These are phyloP conservation scores for Philantomba maxwellii DNA, from an alignment of 2,113 vertebrate genomes.

Conservation along the genomic window DNA sequence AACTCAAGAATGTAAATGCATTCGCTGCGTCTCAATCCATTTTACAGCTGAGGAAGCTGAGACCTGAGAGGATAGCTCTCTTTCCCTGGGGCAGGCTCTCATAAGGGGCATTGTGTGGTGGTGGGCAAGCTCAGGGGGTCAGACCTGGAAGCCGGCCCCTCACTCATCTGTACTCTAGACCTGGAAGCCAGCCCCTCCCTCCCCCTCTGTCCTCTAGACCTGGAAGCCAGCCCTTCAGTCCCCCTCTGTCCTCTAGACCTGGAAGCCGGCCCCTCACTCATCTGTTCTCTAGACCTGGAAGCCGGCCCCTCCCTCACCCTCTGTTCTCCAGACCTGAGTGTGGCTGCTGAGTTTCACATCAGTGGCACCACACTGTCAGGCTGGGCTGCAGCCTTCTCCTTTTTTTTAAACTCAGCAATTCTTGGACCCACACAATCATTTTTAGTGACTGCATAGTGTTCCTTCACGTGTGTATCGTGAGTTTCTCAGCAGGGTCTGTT, in stretches of 20 bases:
- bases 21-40: neutral
- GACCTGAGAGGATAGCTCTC: neutral
- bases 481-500: neutral
- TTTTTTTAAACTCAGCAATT: neutral
- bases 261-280: too few species aligned
- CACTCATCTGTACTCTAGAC: too few species aligned
- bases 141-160: neutral
- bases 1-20: neutral
- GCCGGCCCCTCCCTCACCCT: fast-evolving
- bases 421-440: fast-evolving
- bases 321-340: neutral
- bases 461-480: neutral
- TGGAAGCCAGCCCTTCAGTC: neutral
- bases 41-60: neutral
- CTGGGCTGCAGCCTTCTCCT: neutral
- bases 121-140: neutral
- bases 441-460: fast-evolving
- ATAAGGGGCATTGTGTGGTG: fast-evolving
- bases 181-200: neutral
- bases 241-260: too few species aligned
- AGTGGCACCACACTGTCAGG: neutral
- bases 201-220: too few species aligned
- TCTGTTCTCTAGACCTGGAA: neutral
- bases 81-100: neutral
- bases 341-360: neutral